Conservation (phyloP, 2,888 invertebrate genomes). For the Ochropacha duplaris region DNA sequence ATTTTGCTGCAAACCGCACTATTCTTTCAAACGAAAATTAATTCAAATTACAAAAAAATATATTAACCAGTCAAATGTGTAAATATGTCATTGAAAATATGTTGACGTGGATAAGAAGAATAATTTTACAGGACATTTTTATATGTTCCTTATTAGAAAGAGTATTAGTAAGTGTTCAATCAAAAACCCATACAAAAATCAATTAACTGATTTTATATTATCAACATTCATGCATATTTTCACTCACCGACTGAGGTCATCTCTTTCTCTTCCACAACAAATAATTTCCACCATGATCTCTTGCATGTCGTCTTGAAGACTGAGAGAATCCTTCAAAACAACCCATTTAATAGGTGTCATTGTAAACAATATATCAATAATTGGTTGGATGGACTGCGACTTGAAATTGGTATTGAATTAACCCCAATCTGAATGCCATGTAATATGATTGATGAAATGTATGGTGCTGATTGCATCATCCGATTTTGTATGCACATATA, state of each 20-base stretch:
- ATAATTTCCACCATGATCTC: background rate
- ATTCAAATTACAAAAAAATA: no score
- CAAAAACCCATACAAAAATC: no score
- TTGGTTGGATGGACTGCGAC: conserved; percentile 22
- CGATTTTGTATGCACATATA: conserved; percentile 15
- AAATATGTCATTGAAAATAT: no score
- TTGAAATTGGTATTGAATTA: conserved; percentile 46
- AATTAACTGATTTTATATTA: no score
- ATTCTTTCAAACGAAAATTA: no score
- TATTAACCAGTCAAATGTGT: no score
- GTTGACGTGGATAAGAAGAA: no score
- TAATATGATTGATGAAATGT: conserved; percentile 56
- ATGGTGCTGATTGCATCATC: conserved; percentile 71
- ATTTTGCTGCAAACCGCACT: no score
- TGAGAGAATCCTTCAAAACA: background rate
- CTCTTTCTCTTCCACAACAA: background rate
- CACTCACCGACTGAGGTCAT: conserved; percentile 3
- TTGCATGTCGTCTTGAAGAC: background rate
- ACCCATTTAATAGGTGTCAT: background rate
- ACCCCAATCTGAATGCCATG: conserved; percentile 51
- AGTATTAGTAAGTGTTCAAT: no score
- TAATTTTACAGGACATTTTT: no score
- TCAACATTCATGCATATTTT: background rate
- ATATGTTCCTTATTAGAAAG: no score
- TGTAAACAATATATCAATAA: background rate